Evolutionary conservation across 2,113 vertebrate species (phyloP).

Genomic region (Nothobranchius kuhntae): DNA sequence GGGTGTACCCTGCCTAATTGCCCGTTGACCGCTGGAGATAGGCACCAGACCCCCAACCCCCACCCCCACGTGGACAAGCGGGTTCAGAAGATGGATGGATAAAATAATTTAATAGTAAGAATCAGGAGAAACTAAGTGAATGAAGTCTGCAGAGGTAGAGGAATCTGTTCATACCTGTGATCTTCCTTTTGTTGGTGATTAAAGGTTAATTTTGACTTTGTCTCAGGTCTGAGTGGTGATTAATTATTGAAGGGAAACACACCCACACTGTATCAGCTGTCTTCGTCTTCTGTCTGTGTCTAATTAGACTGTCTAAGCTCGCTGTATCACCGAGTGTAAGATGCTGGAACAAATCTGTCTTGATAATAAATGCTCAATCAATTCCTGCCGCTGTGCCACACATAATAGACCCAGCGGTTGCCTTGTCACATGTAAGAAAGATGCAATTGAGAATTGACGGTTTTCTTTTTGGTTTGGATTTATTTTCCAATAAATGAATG

Average conservation of each 20-base stretch:
- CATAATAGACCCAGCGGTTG: constrained; percentile 13
- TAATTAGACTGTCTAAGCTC: constrained; percentile 18
- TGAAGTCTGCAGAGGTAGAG: too few species aligned
- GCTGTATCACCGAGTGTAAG: neutral
- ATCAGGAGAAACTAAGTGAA: too few species aligned
- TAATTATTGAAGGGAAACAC: neutral
- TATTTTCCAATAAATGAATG: neutral
- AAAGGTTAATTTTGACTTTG: too few species aligned
- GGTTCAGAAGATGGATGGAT: too few species aligned
- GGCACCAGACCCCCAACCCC: too few species aligned
- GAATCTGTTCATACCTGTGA: too few species aligned
- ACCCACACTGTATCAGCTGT: constrained; percentile 11
- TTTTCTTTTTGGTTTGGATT: constrained; percentile 16
- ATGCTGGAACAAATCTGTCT: constrained; percentile 37
- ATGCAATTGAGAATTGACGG: constrained; percentile 6
- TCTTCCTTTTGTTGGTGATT: neutral
- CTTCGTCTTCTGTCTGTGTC: constrained; percentile 18
- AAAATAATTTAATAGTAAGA: too few species aligned
- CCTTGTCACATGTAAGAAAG: constrained; percentile 25
- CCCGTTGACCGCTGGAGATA: too few species aligned
- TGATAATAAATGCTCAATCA: constrained; percentile 46
- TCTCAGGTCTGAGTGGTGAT: too few species aligned
- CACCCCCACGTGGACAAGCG: too few species aligned
- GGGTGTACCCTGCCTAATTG: too few species aligned
- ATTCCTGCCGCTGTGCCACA: constrained; percentile 35